These are phyloP conservation scores for Oreortyx pictus DNA, from an alignment of 2,797 vertebrate species.

Conservation along the genomic window DNA sequence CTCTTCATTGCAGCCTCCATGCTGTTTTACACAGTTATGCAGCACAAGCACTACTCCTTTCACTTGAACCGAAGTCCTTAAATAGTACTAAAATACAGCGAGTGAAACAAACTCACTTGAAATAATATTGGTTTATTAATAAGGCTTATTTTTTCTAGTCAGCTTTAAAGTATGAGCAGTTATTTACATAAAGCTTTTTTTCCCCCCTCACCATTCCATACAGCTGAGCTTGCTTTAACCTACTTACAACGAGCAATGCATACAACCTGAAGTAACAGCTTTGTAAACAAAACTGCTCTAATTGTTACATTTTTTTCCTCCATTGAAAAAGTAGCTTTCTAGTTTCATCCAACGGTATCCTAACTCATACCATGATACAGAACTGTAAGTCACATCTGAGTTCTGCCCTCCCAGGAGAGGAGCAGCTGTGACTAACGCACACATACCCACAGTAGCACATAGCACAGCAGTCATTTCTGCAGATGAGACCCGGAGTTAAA, in stretches of 20 bases:
- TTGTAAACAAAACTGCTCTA: neutral
- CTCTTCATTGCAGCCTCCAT: neutral
- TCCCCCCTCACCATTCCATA: neutral
- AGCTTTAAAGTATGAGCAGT: neutral
- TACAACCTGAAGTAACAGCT: neutral
- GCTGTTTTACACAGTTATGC: neutral
- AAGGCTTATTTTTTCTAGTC: neutral
- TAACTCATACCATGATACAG: neutral
- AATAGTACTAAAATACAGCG: neutral
- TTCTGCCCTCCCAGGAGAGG: neutral
- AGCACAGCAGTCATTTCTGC: neutral
- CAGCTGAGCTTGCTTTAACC: neutral
- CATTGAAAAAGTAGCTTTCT: neutral
- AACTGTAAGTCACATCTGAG: neutral
- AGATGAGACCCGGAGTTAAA: neutral
- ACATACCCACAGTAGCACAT: fast-evolving
- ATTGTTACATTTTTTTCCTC: neutral
- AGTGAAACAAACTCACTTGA: neutral
- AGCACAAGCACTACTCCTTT: neutral
- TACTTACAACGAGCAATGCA: neutral
- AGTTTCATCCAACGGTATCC: neutral
- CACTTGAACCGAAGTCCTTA: neutral
- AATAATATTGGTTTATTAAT: neutral
- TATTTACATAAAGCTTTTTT: neutral
- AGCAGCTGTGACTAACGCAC: neutral